A percentile compares a stretch with the other conserved stretches of the same genome.
Evolutionary conservation across 2,888 invertebrate species (phyloP).

Genomic region (Tachina fera): DNA sequence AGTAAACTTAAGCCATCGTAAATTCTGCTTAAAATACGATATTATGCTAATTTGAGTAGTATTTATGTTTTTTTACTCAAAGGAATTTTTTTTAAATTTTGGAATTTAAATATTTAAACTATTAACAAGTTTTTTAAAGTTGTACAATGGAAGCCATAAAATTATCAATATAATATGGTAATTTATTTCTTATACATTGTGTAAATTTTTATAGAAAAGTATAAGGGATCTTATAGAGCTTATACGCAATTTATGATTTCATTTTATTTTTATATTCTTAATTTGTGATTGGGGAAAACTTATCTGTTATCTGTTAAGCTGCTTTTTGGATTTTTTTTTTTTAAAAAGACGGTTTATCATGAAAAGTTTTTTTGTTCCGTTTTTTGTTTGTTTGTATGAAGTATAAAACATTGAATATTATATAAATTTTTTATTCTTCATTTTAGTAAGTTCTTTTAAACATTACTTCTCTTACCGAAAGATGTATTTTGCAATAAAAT

Average conservation of each 20-base stretch:
- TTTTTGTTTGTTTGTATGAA: too few species aligned
- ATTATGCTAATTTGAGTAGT: constrained; percentile 64
- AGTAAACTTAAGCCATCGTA: neutral
- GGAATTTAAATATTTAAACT: constrained; percentile 54
- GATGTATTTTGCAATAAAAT: too few species aligned
- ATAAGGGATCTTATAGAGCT: neutral
- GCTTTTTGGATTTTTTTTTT: too few species aligned
- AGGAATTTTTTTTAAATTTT: constrained; percentile 2
- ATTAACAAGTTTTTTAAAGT: constrained; percentile 57
- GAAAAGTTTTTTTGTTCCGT: too few species aligned
- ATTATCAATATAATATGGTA: constrained; percentile 13
- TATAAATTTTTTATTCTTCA: too few species aligned
- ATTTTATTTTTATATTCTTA: too few species aligned
- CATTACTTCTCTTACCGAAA: too few species aligned
- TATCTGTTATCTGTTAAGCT: too few species aligned
- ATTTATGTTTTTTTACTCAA: constrained; percentile 14
- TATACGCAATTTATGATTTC: constrained; percentile 1
- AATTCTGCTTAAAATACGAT: constrained; percentile 1
- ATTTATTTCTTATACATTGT: neutral
- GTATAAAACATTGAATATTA: too few species aligned
- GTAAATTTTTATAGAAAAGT: neutral
- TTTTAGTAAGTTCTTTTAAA: too few species aligned
- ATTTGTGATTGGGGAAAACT: too few species aligned
- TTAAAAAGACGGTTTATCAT: too few species aligned
- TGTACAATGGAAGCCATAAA: constrained; percentile 41